Evolutionary conservation across 2,888 invertebrate species (phyloP).

Genomic region (Rotaria socialis): DNA sequence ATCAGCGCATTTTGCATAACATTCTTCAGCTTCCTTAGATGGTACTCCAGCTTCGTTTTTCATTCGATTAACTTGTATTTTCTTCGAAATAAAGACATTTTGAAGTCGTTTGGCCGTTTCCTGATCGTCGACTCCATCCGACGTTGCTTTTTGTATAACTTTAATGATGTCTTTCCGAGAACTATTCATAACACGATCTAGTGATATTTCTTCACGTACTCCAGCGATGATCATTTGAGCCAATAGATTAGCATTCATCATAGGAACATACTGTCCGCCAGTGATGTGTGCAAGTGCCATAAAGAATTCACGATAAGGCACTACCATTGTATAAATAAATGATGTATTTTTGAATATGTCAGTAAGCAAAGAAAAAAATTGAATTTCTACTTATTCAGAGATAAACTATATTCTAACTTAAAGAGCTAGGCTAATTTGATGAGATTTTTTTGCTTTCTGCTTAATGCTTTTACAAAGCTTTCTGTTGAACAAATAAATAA

Average conservation of each 20-base stretch:
- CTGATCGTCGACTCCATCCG: constrained; percentile 45
- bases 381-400: too few species aligned
- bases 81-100: not conserved
- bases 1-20: not conserved
- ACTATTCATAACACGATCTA: constrained; percentile 52
- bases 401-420: too few species aligned
- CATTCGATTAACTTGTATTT: not conserved
- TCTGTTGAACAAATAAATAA: too few species aligned
- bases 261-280: constrained; percentile 55
- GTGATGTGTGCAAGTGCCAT: constrained; percentile 53
- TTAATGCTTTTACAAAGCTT: too few species aligned
- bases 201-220: constrained; percentile 54
- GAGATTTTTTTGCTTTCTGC: too few species aligned
- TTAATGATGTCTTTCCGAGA: constrained; percentile 49
- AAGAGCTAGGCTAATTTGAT: too few species aligned
- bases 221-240: constrained; percentile 53
- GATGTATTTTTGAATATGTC: too few species aligned
- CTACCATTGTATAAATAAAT: constrained; percentile 52
- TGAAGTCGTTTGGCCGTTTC: not conserved
- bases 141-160: constrained; percentile 48
- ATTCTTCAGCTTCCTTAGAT: not conserved
- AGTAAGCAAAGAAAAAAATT: too few species aligned
- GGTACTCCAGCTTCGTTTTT: not conserved
- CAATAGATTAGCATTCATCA: constrained; percentile 51
- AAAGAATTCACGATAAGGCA: constrained; percentile 53